Base-by-base conservation (phyloP, 2,888 invertebrate genomes). In the Pyrgus malvae region DNA sequence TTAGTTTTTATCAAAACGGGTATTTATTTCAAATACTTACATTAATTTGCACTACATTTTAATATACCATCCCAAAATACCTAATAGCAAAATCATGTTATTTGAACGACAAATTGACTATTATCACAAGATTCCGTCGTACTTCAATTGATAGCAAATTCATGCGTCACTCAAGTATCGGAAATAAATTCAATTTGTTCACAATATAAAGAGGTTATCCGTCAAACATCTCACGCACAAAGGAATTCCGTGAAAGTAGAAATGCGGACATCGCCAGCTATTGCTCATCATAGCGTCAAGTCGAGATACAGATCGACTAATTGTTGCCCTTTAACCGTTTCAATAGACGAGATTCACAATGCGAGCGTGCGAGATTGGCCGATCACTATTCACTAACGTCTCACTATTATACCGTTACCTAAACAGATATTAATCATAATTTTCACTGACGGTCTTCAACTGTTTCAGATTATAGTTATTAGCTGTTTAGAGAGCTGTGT, bases 371-470 rank as follows among this genome's bases (percentile, higher is more conserved):
- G 67, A 72, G 70, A 70, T 37, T 11, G 38, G 35, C 23, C 31
- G 33, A 46, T 40, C 35, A 14, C 38, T 23, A 46, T 54, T 54
- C 46, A 54, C 78, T 79, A 56, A 55, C 60, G 60, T 59, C 64
- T 60, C 7, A 31, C 42, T 45, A 23, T 17, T 40, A 59, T 70
- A 82, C 89, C 88, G 89, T 89, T 89, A 90, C 69, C 80, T 80
- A 84, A 85, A 85, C 81, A 80, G 87, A 88, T 89, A 89, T 90
- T 89, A 90, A 90, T 90, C 89, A 90, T 88, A 89, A 89, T 90
- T 89, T 88, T 83, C 85, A 86, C 83, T 87, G 85, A 83, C 82
- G 76, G 75, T 71, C 72, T 72, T 83, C 83, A 76, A 81, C 75
- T 79, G 78, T 82, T 79, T 79, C 74, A 76, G 80, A 89, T 89